Base-by-base conservation (phyloP, 2,113 vertebrate species). In the zebrafish (Danio rerio) region DNA sequence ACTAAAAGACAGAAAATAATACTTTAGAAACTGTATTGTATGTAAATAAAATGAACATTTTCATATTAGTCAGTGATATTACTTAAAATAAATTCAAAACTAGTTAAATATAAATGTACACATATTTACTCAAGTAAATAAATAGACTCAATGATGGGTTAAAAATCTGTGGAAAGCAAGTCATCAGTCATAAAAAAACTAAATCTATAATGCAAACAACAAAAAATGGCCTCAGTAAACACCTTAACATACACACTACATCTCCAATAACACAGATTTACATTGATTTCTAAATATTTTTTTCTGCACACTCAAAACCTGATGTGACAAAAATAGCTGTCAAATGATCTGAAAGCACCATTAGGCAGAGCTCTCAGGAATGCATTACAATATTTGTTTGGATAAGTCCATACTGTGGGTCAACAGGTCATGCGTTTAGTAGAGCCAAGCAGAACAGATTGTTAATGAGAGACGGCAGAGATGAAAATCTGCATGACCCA, bases 381-480 rank as follows among this genome's bases (percentile, higher is more conserved):
- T 49, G 56, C 73, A 77, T 11, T 61, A 15, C 18, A 2, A 10
- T 16, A 21, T 49, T 55, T 45, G 50, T 66, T 82, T 62, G 43
- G 21, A 13, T 8, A 7, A 40, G 31, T 83, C 69, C 58, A 61
- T 71, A 50, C 62, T 59, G 58, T 78, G 43, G 21, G 65, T 20
- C 84, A 78, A 74, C 52, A 49, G 68, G 52, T 52, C 65, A 77
- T 83, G 78, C 85, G 21, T 86, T 83, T 66, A 83, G 50, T 58
- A 65, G 62, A 73, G 63, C 43, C 45, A 65, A 70, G 68, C 78
- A 63, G 55, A 53, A 74, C 58, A 73, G 40, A 59, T 56, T 80
- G 68, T 81, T 81, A 68, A 78, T 86, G 62, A 87, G 62, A 87
- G 61, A 84, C 52, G 84, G 75, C 9, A 65, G 78, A 49, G 40